Base-by-base conservation (phyloP, 2,888 invertebrate genomes). In the Smittia sp. region DNA sequence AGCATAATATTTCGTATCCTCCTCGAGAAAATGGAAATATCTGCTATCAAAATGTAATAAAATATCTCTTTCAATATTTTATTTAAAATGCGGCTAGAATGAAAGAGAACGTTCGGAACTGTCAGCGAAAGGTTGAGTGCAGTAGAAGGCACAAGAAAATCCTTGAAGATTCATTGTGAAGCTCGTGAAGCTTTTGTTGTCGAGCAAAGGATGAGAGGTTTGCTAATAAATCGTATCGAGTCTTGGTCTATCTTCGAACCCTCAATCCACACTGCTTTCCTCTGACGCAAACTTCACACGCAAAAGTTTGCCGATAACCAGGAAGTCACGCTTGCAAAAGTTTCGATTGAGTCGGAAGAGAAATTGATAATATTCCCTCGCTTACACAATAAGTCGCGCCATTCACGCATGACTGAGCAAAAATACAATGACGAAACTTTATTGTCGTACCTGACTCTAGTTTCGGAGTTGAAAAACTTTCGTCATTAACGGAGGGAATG, bases 401-500 rank as follows among this genome's bases (percentile, higher is more conserved):
- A 18, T 13, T 15, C 32, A n/a, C 46, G 20, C 68, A 68, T 68
- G 68, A 68, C 38, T 46, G 68, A 68, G 25, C 25, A 68, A 52
- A 68, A 68, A 58, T 46, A 46, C 52, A 46, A 46, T 46, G n/a
- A 58, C 24, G 39, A 68, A 69, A 69, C 27, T 69, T 69, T 54
- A 41, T 52, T 54, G 15, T 63, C 20, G 11, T 67, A 20, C 27
- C 25, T 63, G 69, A 22, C 38, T 63, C 27, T 58, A 58, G 58
- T 58, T 20, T 58, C 18, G 22, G 4, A 58, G 22, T 46, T 2
- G 69, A 25, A 69, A 54, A 69, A 69, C 27, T 69, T 69, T 69
- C 52, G 15, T 69, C 69, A 69, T 69, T 69, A 69, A 69, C 52
- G 54, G 25, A 24, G 52, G 32, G 46, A 69, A 69, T 69, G 54